Evolutionary conservation across 2,888 invertebrate genomes (phyloP), one percentile per base, ranked within the genome.

Genomic region (Apoda limacodes): DNA sequence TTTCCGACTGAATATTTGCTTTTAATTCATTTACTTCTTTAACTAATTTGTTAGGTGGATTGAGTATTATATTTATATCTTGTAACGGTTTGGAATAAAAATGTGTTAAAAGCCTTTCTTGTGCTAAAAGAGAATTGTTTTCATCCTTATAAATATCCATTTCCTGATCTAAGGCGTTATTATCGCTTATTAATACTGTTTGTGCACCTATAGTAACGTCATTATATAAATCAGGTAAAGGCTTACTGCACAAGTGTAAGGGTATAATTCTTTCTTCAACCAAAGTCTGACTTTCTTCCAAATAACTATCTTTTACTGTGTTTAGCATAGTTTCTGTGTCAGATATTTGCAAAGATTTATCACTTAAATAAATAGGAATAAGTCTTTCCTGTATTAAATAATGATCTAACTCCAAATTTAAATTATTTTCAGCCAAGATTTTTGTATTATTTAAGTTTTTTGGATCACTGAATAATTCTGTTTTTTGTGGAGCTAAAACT

Each of bases 181-280:
- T 46, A 23, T 39, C 42, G 9, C n/a, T n/a, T n/a, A n/a, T n/a
- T n/a, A n/a, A n/a, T n/a, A n/a, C n/a, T n/a, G n/a, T n/a, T n/a
- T 44, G 39, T 9, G 48, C 43, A 24, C 47, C 42, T 25, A 43
- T 43, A 7, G 42, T 34, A 9, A 32, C 27, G 21, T 32, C 28
- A 17, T 38, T 22, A 6, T 32, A 25, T 26, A 25, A 9, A 7
- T 13, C 12, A 3, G 25, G 12, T 6, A n/a, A 13, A 5, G 12
- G 12, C 25, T 13, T n/a, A 5, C n/a, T n/a, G n/a, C n/a, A n/a
- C n/a, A n/a, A n/a, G n/a, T n/a, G n/a, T n/a, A n/a, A n/a, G n/a
- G n/a, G n/a, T n/a, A n/a, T n/a, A n/a, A n/a, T n/a, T n/a, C n/a
- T n/a, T n/a, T n/a, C n/a, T n/a, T n/a, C n/a, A n/a, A n/a, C n/a